Conservation (phyloP, 1,140 invertebrate genomes). For the Anthonomus grandis region DNA sequence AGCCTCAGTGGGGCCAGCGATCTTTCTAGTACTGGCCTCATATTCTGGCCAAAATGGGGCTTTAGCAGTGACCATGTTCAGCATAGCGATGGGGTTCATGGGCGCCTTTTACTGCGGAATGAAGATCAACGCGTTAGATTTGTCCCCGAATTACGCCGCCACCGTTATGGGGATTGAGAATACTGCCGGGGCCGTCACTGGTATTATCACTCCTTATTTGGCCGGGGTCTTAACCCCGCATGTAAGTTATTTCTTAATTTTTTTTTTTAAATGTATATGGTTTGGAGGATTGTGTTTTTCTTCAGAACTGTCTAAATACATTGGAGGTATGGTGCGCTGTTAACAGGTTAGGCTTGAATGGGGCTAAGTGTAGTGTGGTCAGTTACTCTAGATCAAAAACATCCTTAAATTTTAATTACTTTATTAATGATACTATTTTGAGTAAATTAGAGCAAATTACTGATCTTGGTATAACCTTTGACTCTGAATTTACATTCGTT, state of each 20-base stretch:
- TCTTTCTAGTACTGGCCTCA: slow-evolving; percentile 75
- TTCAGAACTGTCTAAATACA: no score
- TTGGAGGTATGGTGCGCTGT: no score
- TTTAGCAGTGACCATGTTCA: slow-evolving; percentile 62
- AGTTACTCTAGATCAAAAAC: no score
- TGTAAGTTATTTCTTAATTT: slow-evolving; percentile 50
- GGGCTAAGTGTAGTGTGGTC: no score
- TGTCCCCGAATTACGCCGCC: slow-evolving; percentile 79
- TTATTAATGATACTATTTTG: no score
- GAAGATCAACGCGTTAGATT: slow-evolving; percentile 80
- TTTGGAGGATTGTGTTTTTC: no score
- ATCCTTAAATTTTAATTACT: no score
- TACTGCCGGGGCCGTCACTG: slow-evolving; percentile 77
- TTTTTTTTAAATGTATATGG: no score
- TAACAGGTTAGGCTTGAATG: no score
- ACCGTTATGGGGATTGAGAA: slow-evolving; percentile 82
- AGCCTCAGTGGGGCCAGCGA: slow-evolving; percentile 69
- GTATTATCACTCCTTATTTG: slow-evolving; percentile 75
- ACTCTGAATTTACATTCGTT: no score
- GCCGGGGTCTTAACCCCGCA: slow-evolving; percentile 72
- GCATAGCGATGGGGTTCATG: slow-evolving; percentile 70
- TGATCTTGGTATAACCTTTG: no score
- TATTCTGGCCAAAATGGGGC: slow-evolving; percentile 72
- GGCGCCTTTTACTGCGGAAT: slow-evolving; percentile 73
- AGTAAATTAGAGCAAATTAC: no score